Conservation (phyloP, 2,888 invertebrate species). For the Pseudoips prasinana region DNA sequence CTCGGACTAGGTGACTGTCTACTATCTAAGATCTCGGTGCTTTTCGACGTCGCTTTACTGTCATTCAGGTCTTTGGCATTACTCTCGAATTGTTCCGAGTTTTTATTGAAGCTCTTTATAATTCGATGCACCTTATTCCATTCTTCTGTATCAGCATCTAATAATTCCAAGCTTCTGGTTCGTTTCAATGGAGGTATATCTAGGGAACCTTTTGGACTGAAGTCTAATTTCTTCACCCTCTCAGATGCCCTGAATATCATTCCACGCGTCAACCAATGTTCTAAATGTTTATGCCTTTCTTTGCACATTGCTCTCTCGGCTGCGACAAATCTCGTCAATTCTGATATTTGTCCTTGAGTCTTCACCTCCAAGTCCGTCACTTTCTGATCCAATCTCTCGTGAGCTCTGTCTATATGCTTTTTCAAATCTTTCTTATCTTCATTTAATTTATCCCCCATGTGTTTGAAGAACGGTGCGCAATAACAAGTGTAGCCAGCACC, state of each 20-base stretch:
- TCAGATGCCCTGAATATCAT: constrained; percentile 82
- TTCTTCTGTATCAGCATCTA: constrained; percentile 55
- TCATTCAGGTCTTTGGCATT: constrained; percentile 69
- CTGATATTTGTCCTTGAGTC: constrained; percentile 87
- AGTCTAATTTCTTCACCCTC: constrained; percentile 68
- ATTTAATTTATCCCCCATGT: constrained; percentile 92
- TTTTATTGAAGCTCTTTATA: constrained; percentile 64
- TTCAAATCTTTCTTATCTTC: constrained; percentile 90
- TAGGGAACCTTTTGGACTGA: constrained; percentile 76
- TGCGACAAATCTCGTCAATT: constrained; percentile 85
- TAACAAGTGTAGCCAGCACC: constrained; percentile 96
- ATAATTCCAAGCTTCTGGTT: constrained; percentile 87
- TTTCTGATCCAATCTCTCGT: constrained; percentile 89
- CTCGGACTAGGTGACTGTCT: constrained; percentile 61
- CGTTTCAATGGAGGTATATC: constrained; percentile 83
- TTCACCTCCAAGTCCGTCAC: constrained; percentile 89
- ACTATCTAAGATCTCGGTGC: constrained; percentile 72
- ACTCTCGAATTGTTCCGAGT: constrained; percentile 58
- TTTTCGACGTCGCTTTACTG: constrained; percentile 72
- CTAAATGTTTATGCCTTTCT: constrained; percentile 85
- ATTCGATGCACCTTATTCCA: constrained; percentile 68
- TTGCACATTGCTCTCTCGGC: constrained; percentile 84
- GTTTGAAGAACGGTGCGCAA: constrained; percentile 95
- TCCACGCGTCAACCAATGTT: constrained; percentile 86
- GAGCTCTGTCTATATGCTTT: constrained; percentile 89